These are phyloP conservation scores for Rotaria socialis DNA, from an alignment of 2,888 invertebrate species.

Conservation along the genomic window DNA sequence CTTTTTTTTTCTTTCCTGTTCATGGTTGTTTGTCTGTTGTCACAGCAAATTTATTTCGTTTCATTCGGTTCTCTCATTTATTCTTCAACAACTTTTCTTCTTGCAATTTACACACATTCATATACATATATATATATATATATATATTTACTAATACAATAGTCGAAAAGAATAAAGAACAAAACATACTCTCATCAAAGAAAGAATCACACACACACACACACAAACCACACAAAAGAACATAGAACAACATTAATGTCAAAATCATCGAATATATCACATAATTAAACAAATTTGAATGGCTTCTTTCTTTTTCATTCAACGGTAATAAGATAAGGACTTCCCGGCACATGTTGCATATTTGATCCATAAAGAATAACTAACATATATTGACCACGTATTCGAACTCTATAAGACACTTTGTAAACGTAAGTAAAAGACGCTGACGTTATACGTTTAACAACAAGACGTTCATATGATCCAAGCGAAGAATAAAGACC, in stretches of 20 bases:
- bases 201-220: not conserved
- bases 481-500: not conserved
- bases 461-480: not conserved
- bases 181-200: not conserved
- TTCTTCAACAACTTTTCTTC: not conserved
- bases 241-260: not conserved
- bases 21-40: not conserved
- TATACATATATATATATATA: not conserved
- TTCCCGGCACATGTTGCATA: slow-evolving; percentile 11
- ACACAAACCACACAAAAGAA: not conserved
- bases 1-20: not conserved
- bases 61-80: not conserved
- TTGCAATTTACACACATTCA: not conserved
- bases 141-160: not conserved
- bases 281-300: not conserved
- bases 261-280: not conserved
- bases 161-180: not conserved
- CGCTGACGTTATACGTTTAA: not conserved
- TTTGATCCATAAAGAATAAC: not conserved
- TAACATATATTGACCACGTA: slow-evolving; percentile 32
- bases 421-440: not conserved
- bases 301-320: not conserved
- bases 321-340: slow-evolving; percentile 16
- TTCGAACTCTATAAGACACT: not conserved
- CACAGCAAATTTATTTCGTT: not conserved